Evolutionary conservation across 2,888 invertebrate species (phyloP).

Genomic region (Cryptus viduatorius): DNA sequence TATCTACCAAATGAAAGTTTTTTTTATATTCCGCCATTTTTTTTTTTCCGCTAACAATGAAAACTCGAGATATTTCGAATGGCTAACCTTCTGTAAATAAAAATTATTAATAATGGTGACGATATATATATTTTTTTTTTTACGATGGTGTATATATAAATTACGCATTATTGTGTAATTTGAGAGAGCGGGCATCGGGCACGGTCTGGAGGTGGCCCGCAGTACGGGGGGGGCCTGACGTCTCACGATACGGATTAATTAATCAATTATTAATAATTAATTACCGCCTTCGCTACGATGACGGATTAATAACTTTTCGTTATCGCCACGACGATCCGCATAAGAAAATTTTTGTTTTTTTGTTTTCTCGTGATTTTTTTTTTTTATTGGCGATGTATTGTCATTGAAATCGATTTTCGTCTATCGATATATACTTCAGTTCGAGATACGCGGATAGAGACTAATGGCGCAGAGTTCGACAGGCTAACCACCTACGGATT

Average conservation of each 20-base stretch:
- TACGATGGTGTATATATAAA: conserved; percentile 23
- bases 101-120: conserved; percentile 26
- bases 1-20: not conserved
- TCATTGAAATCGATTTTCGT: not conserved
- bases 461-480: conserved; percentile 1
- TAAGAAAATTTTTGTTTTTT: no score
- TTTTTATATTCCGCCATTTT: not conserved
- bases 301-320: not conserved
- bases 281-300: conserved; percentile 73
- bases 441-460: conserved; percentile 5
- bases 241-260: conserved; percentile 80
- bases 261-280: conserved; percentile 77
- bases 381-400: not conserved
- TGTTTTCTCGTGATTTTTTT: not conserved
- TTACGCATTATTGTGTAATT: conserved; percentile 9
- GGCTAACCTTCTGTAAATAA: conserved; percentile 33
- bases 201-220: conserved; percentile 83
- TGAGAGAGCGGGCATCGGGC: conserved; percentile 80
- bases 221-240: conserved; percentile 85
- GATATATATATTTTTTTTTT: not conserved
- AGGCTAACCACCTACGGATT: conserved; percentile 25
- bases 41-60: conserved; percentile 7
- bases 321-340: conserved; percentile 21
- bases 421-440: not conserved
- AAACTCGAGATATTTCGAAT: conserved; percentile 63